These are phyloP conservation scores for Hippocampus abdominalis DNA, from an alignment of 2,113 vertebrate genomes.

Conservation along the genomic window DNA sequence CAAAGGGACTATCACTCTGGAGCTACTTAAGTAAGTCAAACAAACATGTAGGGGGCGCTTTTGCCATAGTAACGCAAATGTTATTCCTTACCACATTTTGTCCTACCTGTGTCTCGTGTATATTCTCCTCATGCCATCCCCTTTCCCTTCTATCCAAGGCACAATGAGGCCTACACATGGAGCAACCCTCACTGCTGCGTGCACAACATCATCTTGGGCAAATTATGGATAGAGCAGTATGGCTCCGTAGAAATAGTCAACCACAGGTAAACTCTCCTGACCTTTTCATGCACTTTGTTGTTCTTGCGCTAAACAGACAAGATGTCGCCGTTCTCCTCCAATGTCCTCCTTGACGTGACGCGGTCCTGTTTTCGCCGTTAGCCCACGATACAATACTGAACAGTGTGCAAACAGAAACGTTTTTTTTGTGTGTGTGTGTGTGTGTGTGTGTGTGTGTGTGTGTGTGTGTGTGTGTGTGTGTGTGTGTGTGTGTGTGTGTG, in stretches of 20 bases:
- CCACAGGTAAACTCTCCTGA: constrained; percentile 38
- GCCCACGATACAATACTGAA: not conserved
- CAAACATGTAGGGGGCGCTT: not conserved
- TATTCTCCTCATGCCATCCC: not conserved
- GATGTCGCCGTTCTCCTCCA: too few relatives aligned
- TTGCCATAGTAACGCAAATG: not conserved
- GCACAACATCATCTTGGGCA: constrained; percentile 61
- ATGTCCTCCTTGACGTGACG: too few relatives aligned
- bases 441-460: not conserved
- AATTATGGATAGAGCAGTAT: constrained; percentile 66
- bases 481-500: not conserved
- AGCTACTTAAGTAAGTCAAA: constrained; percentile 56
- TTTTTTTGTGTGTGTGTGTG: not conserved
- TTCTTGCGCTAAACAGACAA: constrained; percentile 46
- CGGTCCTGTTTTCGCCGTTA: too few relatives aligned
- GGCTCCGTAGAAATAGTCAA: constrained; percentile 64
- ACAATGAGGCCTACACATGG: constrained; percentile 61
- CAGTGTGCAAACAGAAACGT: not conserved
- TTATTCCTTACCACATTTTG: too few relatives aligned
- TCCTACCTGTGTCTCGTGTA: not conserved
- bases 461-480: not conserved
- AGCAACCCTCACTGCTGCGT: constrained; percentile 63
- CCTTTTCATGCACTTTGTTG: not conserved
- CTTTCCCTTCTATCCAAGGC: constrained; percentile 20
- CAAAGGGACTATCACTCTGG: constrained; percentile 61